Conservation (phyloP, 1,140 invertebrate genomes). For the Hermetia illucens region DNA sequence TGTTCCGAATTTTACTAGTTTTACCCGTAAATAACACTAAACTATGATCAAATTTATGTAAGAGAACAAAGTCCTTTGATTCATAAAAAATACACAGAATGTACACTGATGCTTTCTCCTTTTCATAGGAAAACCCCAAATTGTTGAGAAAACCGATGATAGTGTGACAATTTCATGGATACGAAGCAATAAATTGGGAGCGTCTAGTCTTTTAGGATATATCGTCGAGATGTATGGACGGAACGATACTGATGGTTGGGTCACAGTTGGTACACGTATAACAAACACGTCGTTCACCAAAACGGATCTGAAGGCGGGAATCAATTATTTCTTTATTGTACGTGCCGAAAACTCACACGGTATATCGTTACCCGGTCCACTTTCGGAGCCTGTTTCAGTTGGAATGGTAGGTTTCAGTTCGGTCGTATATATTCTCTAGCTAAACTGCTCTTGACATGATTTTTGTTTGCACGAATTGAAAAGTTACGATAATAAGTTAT, state of each 20-base stretch:
- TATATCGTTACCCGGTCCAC: slow-evolving; percentile 47
- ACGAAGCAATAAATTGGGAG: slow-evolving; percentile 59
- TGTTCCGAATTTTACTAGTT: too few relatives aligned
- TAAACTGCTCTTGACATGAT: too few relatives aligned
- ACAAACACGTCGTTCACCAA: slow-evolving; percentile 48
- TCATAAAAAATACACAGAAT: too few relatives aligned
- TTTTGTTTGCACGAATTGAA: too few relatives aligned
- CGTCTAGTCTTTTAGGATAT: slow-evolving; percentile 68
- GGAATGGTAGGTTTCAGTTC: slow-evolving; percentile 30
- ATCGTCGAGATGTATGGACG: slow-evolving; percentile 52
- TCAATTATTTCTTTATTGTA: slow-evolving; percentile 74
- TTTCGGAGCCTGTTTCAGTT: slow-evolving; percentile 46
- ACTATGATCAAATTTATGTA: too few relatives aligned
- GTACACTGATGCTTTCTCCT: too few relatives aligned
- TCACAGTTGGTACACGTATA: slow-evolving; percentile 40
- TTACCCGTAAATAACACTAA: too few relatives aligned
- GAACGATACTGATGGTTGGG: slow-evolving; percentile 39
- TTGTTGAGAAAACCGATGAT: slow-evolving; percentile 59
- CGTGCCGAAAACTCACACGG: slow-evolving; percentile 77
- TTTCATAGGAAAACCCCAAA: slow-evolving; percentile 42
- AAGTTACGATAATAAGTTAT: too few relatives aligned
- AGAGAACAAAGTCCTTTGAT: too few relatives aligned
- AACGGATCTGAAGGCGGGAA: slow-evolving; percentile 50
- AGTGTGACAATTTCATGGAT: slow-evolving; percentile 70
- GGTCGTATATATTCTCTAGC: too few relatives aligned